These are phyloP conservation scores for Exephanes ischioxanthus DNA, from an alignment of 2,888 invertebrate genomes.

Conservation along the genomic window DNA sequence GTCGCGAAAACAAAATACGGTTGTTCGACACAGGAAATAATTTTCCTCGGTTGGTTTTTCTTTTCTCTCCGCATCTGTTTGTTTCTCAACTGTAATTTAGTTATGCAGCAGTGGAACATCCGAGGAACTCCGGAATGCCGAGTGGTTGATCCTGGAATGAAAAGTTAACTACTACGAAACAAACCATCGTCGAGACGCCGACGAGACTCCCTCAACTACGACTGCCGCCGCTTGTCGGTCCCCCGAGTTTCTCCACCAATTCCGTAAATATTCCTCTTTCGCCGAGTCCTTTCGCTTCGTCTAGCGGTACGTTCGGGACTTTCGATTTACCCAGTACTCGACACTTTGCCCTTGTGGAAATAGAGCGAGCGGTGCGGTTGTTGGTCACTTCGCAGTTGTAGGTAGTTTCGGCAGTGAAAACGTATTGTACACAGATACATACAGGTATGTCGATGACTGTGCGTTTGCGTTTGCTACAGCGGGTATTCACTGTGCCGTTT, in stretches of 20 bases:
- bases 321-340: constrained; percentile 64
- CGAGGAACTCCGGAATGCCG: constrained; percentile 16
- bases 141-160: constrained; percentile 54
- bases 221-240: constrained; percentile 34
- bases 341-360: constrained; percentile 33
- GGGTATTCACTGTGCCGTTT: constrained; percentile 4
- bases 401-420: background rate
- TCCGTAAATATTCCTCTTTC: constrained; percentile 65
- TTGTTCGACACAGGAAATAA: constrained; percentile 17
- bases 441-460: background rate
- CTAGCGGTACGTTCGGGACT: constrained; percentile 37
- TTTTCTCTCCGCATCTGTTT: constrained; percentile 32
- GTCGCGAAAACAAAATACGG: background rate
- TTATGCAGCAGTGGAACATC: constrained; percentile 29
- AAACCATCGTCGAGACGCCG: constrained; percentile 43
- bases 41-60: constrained; percentile 2
- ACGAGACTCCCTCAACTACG: constrained; percentile 49
- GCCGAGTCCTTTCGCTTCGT: constrained; percentile 27
- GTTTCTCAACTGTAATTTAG: constrained; percentile 46
- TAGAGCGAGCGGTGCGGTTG: constrained; percentile 6
- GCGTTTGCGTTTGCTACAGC: background rate
- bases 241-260: constrained; percentile 51
- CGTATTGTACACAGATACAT: background rate
- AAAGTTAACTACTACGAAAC: constrained; percentile 65
- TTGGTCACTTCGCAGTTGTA: background rate